These are phyloP conservation scores for Artemia franciscana DNA, from an alignment of 1,140 invertebrate genomes.

Conservation along the genomic window DNA sequence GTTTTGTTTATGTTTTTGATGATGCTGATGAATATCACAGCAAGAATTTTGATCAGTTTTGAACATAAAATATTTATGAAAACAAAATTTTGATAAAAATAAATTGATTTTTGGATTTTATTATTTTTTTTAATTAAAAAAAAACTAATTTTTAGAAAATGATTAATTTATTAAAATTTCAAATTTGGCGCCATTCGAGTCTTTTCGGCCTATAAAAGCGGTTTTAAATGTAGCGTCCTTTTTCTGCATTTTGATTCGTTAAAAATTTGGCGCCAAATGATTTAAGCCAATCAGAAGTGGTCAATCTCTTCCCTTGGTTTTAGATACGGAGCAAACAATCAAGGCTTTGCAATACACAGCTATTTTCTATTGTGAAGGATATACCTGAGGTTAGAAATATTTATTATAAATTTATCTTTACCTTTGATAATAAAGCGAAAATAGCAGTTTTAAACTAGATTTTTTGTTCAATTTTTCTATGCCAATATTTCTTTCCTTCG, in stretches of 20 bases:
- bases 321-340: background rate
- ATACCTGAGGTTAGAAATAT: background rate
- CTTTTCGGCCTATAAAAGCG: no score
- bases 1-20: no score
- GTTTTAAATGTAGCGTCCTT: background rate
- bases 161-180: no score
- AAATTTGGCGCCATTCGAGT: no score
- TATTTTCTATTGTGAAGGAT: background rate
- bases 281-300: background rate
- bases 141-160: no score
- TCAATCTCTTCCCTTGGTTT: background rate
- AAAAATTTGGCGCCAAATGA: background rate
- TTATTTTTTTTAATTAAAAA: no score
- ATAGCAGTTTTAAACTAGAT: background rate
- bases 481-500: background rate
- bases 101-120: no score
- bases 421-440: background rate
- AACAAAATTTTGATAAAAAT: no score
- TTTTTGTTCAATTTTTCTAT: background rate
- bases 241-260: background rate
- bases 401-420: background rate
- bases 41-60: no score
- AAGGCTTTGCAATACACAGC: background rate
- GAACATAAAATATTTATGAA: no score
- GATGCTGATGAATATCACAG: no score